phyloP scores from a whole-genome alignment of 2,888 invertebrate genomes.

The Cristatella mucedo region DNA sequence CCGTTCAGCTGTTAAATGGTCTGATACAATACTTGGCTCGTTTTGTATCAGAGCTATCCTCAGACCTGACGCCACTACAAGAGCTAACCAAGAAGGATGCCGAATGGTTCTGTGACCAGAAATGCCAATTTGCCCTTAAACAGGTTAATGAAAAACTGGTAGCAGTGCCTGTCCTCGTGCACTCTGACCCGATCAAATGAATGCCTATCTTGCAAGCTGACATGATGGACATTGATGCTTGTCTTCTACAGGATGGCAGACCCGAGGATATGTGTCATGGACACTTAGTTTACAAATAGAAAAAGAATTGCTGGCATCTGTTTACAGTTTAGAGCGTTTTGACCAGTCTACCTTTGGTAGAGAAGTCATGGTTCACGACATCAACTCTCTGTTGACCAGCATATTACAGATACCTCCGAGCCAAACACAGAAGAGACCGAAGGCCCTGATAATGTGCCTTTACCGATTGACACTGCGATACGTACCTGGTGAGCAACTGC shows the following conservation, averaged over 20 bases:
- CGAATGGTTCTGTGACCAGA: too few relatives aligned
- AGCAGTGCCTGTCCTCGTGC: slow-evolving; percentile 8
- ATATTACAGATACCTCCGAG: too few relatives aligned
- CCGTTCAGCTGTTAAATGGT: slow-evolving; percentile 15
- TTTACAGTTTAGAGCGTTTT: slow-evolving; percentile 15
- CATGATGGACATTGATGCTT: slow-evolving; percentile 6
- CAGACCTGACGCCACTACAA: too few relatives aligned
- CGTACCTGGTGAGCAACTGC: too few relatives aligned
- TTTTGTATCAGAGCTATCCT: too few relatives aligned
- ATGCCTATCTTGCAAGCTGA: slow-evolving; percentile 7
- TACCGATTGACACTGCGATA: slow-evolving; percentile 7
- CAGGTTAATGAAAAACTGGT: too few relatives aligned
- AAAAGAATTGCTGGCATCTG: slow-evolving; percentile 7
- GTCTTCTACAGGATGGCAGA: slow-evolving; percentile 10
- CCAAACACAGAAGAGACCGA: slow-evolving; percentile 4
- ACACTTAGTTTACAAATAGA: slow-evolving; percentile 8
- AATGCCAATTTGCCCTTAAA: too few relatives aligned
- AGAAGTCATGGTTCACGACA: slow-evolving; percentile 6
- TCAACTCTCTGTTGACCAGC: slow-evolving; percentile 1
- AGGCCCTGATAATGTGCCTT: slow-evolving; percentile 8
- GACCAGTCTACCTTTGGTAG: slow-evolving; percentile 16
- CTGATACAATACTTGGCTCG: slow-evolving; percentile 15
- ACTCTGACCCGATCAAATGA: slow-evolving; percentile 6
- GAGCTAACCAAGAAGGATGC: too few relatives aligned
- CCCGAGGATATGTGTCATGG: slow-evolving; percentile 10